Conservation (phyloP, 2,888 invertebrate species). For the Mythimna ferrago region DNA sequence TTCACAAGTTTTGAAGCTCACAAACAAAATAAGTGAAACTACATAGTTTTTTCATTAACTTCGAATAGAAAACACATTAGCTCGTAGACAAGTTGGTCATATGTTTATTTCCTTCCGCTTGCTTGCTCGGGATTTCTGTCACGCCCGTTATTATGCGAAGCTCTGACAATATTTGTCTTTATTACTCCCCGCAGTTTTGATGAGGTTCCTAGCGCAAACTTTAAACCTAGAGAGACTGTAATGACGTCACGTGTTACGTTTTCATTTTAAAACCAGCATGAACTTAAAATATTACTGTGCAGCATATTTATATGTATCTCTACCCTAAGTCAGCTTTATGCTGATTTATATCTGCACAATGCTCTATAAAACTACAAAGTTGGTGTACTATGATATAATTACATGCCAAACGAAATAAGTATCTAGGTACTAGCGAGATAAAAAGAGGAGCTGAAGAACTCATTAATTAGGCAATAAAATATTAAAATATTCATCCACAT, state of each 20-base stretch:
- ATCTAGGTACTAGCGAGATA: no score
- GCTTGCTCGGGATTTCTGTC: background rate
- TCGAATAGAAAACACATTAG: background rate
- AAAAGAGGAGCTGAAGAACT: no score
- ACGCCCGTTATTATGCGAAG: slow-evolving; percentile 1
- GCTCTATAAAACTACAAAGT: no score
- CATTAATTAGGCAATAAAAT: no score
- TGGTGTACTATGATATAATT: no score
- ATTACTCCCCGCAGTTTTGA: slow-evolving; percentile 25
- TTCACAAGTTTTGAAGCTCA: no score
- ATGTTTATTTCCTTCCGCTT: background rate
- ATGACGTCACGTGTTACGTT: background rate
- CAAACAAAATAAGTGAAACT: background rate
- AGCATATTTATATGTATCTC: no score
- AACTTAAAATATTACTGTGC: background rate
- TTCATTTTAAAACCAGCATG: background rate
- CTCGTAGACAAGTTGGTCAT: background rate
- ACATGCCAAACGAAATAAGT: no score
- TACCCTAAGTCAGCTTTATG: no score
- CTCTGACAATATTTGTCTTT: slow-evolving; percentile 28
- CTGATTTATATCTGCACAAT: no score
- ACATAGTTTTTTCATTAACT: background rate
- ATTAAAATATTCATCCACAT: no score
- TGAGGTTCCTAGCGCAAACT: slow-evolving; percentile 19
- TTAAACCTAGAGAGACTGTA: slow-evolving; percentile 9